Conservation (phyloP, 1,140 invertebrate species). For the Onthophagus taurus region DNA sequence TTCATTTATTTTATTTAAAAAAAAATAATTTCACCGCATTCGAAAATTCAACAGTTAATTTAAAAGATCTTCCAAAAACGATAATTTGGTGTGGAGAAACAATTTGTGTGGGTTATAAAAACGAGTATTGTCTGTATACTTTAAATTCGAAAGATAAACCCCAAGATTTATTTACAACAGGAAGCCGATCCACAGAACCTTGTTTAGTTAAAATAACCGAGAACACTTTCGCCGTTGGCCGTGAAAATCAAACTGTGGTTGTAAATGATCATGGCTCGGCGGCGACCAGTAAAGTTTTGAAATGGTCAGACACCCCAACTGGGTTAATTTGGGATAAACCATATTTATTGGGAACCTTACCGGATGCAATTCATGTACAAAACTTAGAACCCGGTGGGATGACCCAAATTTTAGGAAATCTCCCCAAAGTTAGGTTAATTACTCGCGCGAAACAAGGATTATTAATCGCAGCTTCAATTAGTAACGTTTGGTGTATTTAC, state of each 20-base stretch:
- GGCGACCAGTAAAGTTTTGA: conserved; percentile 58
- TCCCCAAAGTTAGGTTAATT: conserved; percentile 56
- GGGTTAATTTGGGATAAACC: conserved; percentile 82
- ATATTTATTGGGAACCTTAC: conserved; percentile 74
- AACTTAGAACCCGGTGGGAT: conserved; percentile 55
- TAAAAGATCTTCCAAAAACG: conserved; percentile 75
- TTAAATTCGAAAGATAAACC: conserved; percentile 53
- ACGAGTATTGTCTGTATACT: conserved; percentile 70
- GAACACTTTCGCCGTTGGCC: conserved; percentile 63
- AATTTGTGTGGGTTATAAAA: conserved; percentile 74
- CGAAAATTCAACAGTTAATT: conserved; percentile 55
- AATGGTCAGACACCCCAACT: conserved; percentile 74
- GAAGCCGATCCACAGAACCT: conserved; percentile 73
- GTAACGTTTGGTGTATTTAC: conserved; percentile 78
- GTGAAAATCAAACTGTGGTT: conserved; percentile 76
- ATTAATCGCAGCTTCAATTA: conserved; percentile 77
- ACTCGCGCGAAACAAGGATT: conserved; percentile 61
- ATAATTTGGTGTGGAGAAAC: conserved; percentile 79
- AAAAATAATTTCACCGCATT: conserved; percentile 71
- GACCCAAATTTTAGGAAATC: conserved; percentile 66
- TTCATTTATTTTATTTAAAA: conserved; percentile 87
- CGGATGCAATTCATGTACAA: conserved; percentile 64
- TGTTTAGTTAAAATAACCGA: conserved; percentile 65
- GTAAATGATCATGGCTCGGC: conserved; percentile 65
- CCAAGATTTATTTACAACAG: conserved; percentile 78